These are phyloP conservation scores for Elachura formosa DNA, from an alignment of 2,113 vertebrate species.

Conservation along the genomic window DNA sequence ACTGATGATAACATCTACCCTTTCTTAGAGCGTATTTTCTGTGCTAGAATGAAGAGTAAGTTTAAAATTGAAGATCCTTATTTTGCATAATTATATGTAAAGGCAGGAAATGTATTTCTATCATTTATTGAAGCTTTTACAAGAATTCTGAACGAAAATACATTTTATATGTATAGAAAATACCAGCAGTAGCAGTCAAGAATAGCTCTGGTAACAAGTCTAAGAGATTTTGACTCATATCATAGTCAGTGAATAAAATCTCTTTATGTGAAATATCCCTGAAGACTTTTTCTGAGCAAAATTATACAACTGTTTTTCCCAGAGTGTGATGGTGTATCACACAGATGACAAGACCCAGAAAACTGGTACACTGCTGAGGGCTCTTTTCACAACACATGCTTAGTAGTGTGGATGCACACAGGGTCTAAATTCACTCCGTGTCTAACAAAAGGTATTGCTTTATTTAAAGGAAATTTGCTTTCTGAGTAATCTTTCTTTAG, in stretches of 20 bases:
- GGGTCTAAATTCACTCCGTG: not conserved
- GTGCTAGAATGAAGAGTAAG: slow-evolving; percentile 22
- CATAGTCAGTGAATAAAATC: slow-evolving; percentile 51
- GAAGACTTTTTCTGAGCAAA: slow-evolving; percentile 28
- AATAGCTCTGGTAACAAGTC: slow-evolving; percentile 48
- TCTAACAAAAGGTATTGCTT: not conserved
- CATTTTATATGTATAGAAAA: slow-evolving; percentile 55
- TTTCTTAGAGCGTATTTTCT: slow-evolving; percentile 27
- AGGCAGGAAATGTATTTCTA: slow-evolving; percentile 36
- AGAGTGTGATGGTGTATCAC: not conserved
- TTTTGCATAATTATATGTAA: slow-evolving; percentile 56
- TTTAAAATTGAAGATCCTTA: slow-evolving; percentile 25
- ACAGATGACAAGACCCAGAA: slow-evolving; percentile 3
- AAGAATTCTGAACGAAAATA: slow-evolving; percentile 23
- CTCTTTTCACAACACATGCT: not conserved
- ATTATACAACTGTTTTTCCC: slow-evolving; percentile 43
- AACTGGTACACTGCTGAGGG: slow-evolving; percentile 22
- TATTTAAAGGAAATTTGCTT: not conserved
- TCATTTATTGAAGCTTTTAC: slow-evolving; percentile 35
- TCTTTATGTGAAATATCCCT: slow-evolving; percentile 14
- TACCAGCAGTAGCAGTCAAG: slow-evolving; percentile 33
- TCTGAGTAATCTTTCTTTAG: not conserved
- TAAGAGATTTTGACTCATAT: slow-evolving; percentile 51
- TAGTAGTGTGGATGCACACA: not conserved
- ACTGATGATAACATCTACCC: not conserved